Evolutionary conservation across 2,888 invertebrate genomes (phyloP).

Genomic region (Yponomeuta evonymella): DNA sequence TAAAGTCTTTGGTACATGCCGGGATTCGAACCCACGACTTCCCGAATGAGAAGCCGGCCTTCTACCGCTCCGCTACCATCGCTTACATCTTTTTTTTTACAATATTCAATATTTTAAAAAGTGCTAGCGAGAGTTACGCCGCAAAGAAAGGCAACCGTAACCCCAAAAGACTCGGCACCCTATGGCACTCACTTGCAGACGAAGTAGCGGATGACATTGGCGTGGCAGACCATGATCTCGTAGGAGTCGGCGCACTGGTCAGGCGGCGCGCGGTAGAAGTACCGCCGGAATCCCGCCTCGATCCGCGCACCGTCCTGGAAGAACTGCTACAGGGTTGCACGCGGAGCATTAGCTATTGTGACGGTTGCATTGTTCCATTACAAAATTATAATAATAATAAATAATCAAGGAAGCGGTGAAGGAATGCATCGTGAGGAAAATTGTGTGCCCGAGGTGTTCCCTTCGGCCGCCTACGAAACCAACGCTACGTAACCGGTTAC

Average conservation of each 20-base stretch:
- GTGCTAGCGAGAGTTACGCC: too few species aligned
- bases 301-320: conserved; percentile 94
- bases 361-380: not conserved
- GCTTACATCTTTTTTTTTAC: too few species aligned
- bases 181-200: conserved; percentile 83
- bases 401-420: not conserved
- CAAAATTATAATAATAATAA: not conserved
- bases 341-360: not conserved
- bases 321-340: conserved; percentile 82
- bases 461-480: too few species aligned
- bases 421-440: too few species aligned
- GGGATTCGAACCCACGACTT: too few species aligned
- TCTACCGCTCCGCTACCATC: too few species aligned
- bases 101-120: too few species aligned
- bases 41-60: too few species aligned
- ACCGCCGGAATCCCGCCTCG: conserved; percentile 95
- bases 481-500: too few species aligned
- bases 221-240: conserved; percentile 96
- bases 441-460: too few species aligned
- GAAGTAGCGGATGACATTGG: conserved; percentile 97
- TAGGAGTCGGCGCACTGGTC: conserved; percentile 88
- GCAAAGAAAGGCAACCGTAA: not conserved
- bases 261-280: conserved; percentile 92
- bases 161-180: not conserved
- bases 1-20: too few species aligned